Evolutionary conservation across 2,797 vertebrate genomes (phyloP).

Genomic region (Parauchenoglanis punctatus): DNA sequence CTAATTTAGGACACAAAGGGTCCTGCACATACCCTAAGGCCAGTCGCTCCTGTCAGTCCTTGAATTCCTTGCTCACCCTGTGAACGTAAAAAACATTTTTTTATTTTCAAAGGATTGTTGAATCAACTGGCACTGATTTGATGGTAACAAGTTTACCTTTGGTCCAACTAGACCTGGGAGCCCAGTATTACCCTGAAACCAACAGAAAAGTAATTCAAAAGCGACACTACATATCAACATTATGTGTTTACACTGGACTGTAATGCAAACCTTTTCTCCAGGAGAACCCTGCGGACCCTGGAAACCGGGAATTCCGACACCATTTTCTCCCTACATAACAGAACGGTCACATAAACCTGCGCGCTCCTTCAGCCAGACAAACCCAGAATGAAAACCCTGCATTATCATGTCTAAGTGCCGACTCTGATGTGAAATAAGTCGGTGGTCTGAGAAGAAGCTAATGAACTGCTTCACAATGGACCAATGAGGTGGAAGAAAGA

Average conservation of each 20-base stretch:
- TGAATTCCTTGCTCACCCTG: constrained; percentile 75
- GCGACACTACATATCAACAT: neutral
- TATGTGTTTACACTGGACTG: neutral
- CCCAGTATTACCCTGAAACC: constrained; percentile 78
- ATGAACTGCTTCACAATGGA: neutral
- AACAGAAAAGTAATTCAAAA: neutral
- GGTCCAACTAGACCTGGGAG: constrained; percentile 73
- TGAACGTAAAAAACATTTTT: neutral
- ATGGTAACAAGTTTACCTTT: constrained; percentile 73
- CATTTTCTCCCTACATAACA: constrained; percentile 76
- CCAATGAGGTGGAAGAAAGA: neutral
- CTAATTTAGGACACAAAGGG: neutral
- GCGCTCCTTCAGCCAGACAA: neutral
- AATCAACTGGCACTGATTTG: neutral
- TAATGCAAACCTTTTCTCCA: constrained; percentile 79
- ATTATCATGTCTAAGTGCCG: neutral
- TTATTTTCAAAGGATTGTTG: neutral
- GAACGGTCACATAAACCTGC: neutral
- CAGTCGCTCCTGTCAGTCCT: constrained; percentile 72
- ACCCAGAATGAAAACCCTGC: neutral
- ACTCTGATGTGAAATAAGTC: neutral
- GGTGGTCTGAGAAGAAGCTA: neutral
- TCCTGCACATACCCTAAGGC: constrained; percentile 70
- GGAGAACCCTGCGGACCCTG: constrained; percentile 73
- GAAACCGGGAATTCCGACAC: constrained; percentile 76